Base-by-base conservation (phyloP, 64 coral and sea anemone species). In the Acropora tenuis region DNA sequence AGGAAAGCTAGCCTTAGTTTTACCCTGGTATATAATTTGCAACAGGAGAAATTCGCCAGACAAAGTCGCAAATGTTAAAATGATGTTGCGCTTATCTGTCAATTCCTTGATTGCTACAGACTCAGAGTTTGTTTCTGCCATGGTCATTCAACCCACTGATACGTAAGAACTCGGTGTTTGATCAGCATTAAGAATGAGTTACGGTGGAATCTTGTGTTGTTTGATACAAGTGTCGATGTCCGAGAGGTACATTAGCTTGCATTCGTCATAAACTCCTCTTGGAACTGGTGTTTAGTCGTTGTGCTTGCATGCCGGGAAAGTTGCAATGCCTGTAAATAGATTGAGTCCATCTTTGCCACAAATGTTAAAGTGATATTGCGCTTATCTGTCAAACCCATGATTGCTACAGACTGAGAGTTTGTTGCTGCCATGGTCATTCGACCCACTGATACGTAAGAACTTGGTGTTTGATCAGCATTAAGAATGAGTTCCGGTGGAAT, bases 1-100 rank as follows among this genome's bases (percentile, higher is more conserved):
- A 78, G 88, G 77, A 81, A 90, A 78, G 77, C 78, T 90, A 80
- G 78, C 88, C 88, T 90, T 90, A 81, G 88, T 81, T 73, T 90
- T 90, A 80, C 44, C 61, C 88, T 90, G 74, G 43, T 89, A 78
- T 78, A 89, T 90, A 90, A 90, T 67, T 79, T 81, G 87, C 87
- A 89, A 58, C 4, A 30, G 87, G 75, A 89, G 87, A 89, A 78
- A 89, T 79, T 89, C 87, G 30, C 89, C 89, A 84, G 78, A 45
- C 50, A 83, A 59, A 40, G 89, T 86, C 57, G 48, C 67, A 71
- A 86, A 86, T 67, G 88, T 90, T 48, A 88, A 90, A 68, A 79
- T 91, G 66, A 90, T 91, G 66, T 91, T 82, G 13, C 89, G 78
- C 65, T 91, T 91, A 84, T 91, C 89, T 16, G 78, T 77, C 42